Conservation (phyloP, 2,113 vertebrate species). For the Brachypodius melanocephalos region DNA sequence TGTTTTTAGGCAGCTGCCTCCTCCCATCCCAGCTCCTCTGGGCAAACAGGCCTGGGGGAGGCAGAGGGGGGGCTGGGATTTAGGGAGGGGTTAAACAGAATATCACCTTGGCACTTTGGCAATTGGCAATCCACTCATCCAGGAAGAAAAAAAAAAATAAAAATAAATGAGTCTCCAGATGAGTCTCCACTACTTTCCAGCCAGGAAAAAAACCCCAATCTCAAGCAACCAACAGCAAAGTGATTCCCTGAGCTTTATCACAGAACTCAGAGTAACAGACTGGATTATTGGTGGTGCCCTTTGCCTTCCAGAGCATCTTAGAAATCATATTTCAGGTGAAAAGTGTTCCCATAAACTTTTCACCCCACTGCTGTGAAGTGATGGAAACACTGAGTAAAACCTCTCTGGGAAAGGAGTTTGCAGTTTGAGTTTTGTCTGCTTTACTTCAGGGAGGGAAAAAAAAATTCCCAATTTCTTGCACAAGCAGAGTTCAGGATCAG, state of each 20-base stretch:
- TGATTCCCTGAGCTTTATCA: background rate
- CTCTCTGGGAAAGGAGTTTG: background rate
- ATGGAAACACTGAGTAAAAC: background rate
- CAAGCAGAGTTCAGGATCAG: background rate
- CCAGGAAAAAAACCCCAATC: background rate
- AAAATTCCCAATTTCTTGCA: background rate
- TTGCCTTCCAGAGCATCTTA: background rate
- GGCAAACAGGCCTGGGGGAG: background rate
- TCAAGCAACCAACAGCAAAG: background rate
- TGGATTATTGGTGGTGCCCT: background rate
- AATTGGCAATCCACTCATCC: background rate
- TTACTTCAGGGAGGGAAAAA: accelerated
- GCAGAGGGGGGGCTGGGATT: background rate
- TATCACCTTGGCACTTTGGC: background rate
- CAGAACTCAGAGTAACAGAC: background rate
- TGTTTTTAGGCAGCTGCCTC: background rate
- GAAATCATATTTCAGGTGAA: background rate
- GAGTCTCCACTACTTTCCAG: background rate
- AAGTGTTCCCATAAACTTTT: background rate
- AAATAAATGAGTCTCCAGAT: background rate
- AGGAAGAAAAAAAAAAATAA: background rate
- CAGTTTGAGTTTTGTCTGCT: background rate
- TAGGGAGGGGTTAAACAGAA: background rate
- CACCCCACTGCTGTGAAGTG: background rate
- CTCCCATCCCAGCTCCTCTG: background rate